Percentiles rank a stretch among this genome's conserved stretches.
phyloP scores from a whole-genome alignment of 2,888 invertebrate genomes.

The Athalia cordata region DNA sequence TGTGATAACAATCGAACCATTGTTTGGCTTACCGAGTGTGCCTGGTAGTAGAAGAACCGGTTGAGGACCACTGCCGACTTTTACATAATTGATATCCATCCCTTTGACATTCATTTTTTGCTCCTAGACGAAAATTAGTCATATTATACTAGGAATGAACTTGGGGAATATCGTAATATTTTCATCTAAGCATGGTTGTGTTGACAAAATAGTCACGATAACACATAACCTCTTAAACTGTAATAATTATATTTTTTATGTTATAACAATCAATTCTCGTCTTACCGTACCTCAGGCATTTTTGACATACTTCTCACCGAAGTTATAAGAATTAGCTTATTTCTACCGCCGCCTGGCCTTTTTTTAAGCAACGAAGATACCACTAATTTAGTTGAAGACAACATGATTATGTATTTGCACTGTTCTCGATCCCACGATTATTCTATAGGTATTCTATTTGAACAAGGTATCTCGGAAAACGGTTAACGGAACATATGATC shows the following conservation, averaged over 20 bases:
- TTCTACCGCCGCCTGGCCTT: neutral
- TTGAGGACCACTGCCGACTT: slow-evolving; percentile 76
- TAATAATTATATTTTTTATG: neutral
- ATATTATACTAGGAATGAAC: slow-evolving; percentile 1
- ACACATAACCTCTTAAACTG: slow-evolving; percentile 21
- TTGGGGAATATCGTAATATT: neutral
- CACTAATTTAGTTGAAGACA: slow-evolving; percentile 21
- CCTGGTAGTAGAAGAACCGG: slow-evolving; percentile 85
- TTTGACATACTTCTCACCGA: slow-evolving; percentile 16
- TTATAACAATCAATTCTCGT: neutral
- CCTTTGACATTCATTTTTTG: slow-evolving; percentile 79
- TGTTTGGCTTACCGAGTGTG: slow-evolving; percentile 77
- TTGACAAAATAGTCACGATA: neutral
- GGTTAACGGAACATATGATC: neutral
- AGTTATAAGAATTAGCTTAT: neutral
- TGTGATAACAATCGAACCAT: neutral
- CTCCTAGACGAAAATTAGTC: slow-evolving; percentile 74
- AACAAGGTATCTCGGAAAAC: neutral
- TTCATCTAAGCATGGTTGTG: neutral
- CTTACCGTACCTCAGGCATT: slow-evolving; percentile 8
- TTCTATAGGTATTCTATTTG: neutral
- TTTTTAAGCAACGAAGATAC: slow-evolving; percentile 3
- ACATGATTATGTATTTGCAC: neutral
- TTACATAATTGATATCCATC: slow-evolving; percentile 79
- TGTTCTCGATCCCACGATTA: too few relatives aligned